Evolutionary conservation across 2,888 invertebrate species (phyloP), one percentile per base, ranked within the genome.

Genomic region (Carpatolechia fugitivella): DNA sequence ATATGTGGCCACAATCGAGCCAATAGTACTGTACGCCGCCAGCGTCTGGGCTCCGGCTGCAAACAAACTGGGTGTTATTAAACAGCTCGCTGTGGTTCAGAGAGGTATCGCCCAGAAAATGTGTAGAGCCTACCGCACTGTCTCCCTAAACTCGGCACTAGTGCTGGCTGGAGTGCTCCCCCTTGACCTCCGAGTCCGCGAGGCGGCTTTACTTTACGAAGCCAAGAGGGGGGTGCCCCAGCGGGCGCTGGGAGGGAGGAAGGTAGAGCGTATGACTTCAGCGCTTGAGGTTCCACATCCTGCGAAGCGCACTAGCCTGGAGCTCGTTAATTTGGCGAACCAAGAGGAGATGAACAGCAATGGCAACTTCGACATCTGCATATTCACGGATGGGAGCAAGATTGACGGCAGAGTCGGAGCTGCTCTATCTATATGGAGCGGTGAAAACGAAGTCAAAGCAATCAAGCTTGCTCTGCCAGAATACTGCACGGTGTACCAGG

Each of bases 111-210:
- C 56, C 0, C 59, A 58, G 10, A 62, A 59, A 7, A 14, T 62
- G 0, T 50, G 51, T 4, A 41, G 20, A 10, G 51, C 58, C 0
- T 62, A 60, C 30, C 40, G 58, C 0, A 60, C 62, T 1, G 58
- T 56, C n/a, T 60, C 59, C 2, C 40, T 62, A 1, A 53, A 55
- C 46, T 48, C 60, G 3, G 55, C 56, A 1, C 40, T 59, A 18
- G n/a, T 51, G 10, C 51, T 60, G 18, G 49, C 57, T 1, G 56
- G 57, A 3, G 3, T 40, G 8, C 40, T 40, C 3, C 40, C 40
- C 1, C 14, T 40, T 2, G 40, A 40, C 8, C 40, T 40, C 3
- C 10, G 40, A 14, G 8, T 40, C 1, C 10, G 14, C 2, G 40
- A 40, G 14, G 16, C 16, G 14, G 40, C 51, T 14, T 48, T 6